These are phyloP conservation scores for Ennomos fuscantarius DNA, from an alignment of 2,888 invertebrate species.

Conservation along the genomic window DNA sequence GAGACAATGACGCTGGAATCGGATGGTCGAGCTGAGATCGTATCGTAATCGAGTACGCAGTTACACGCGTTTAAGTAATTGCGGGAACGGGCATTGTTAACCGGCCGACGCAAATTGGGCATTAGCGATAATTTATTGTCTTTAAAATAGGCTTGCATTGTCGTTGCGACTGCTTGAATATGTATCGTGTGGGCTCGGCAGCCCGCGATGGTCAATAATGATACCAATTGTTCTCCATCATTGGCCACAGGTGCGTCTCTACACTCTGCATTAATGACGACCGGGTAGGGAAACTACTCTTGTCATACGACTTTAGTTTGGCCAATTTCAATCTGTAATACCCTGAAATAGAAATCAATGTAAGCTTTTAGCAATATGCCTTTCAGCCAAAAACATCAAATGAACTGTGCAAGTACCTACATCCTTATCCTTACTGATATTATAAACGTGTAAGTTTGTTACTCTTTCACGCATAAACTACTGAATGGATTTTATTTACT, in stretches of 20 bases:
- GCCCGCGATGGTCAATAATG: slow-evolving; percentile 74
- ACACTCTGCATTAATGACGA: slow-evolving; percentile 36
- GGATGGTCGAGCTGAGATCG: slow-evolving; percentile 69
- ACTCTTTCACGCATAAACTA: no score
- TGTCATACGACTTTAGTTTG: background rate
- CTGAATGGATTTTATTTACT: no score
- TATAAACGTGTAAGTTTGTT: no score
- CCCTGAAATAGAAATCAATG: background rate
- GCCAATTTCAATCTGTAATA: background rate
- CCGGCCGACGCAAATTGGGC: slow-evolving; percentile 83
- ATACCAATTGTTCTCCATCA: slow-evolving; percentile 82
- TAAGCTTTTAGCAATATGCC: no score
- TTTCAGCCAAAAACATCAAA: no score
- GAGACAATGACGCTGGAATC: slow-evolving; percentile 76
- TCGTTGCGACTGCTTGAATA: slow-evolving; percentile 78
- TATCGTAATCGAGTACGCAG: slow-evolving; percentile 73
- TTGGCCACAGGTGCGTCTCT: slow-evolving; percentile 73
- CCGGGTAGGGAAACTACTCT: slow-evolving; percentile 44
- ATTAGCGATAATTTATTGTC: slow-evolving; percentile 84
- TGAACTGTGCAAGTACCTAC: no score
- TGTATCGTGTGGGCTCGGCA: slow-evolving; percentile 73
- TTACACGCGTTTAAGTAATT: slow-evolving; percentile 85
- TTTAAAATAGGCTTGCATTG: slow-evolving; percentile 80
- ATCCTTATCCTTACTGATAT: no score
- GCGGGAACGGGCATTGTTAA: slow-evolving; percentile 84